A percentile compares a stretch with the other conserved stretches of the same genome.
Evolutionary conservation across 2,113 vertebrate genomes (phyloP).

Genomic region (Plecturocebus donacophilus): DNA sequence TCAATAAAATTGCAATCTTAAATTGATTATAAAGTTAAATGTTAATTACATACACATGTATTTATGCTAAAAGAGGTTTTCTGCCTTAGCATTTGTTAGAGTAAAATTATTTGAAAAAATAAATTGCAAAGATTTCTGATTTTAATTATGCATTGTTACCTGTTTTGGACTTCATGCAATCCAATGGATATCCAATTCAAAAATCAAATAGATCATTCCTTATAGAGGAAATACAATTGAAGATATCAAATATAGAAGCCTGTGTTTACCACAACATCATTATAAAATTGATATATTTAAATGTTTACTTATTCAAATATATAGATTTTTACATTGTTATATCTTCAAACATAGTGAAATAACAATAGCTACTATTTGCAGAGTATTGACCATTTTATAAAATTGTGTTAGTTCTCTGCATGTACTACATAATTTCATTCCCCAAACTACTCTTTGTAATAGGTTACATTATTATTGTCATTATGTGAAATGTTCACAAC

Average conservation of each 20-base stretch:
- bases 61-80: background rate
- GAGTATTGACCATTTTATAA: background rate
- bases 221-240: slow-evolving; percentile 5
- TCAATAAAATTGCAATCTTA: background rate
- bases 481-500: background rate
- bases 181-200: background rate
- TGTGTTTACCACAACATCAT: background rate
- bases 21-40: background rate
- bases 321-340: background rate
- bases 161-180: background rate
- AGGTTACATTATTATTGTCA: background rate
- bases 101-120: background rate
- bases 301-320: background rate
- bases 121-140: background rate
- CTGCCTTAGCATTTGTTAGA: background rate
- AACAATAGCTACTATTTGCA: background rate
- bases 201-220: background rate
- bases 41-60: background rate
- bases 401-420: background rate
- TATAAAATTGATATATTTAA: background rate
- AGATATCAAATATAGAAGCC: background rate
- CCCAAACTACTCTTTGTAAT: background rate
- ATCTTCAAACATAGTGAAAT: background rate
- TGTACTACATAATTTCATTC: background rate
- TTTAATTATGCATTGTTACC: background rate